A percentile compares a stretch with the other conserved stretches of the same genome.
Conservation (phyloP, 1,140 invertebrate genomes). For the Paraescarpia echinospica region DNA sequence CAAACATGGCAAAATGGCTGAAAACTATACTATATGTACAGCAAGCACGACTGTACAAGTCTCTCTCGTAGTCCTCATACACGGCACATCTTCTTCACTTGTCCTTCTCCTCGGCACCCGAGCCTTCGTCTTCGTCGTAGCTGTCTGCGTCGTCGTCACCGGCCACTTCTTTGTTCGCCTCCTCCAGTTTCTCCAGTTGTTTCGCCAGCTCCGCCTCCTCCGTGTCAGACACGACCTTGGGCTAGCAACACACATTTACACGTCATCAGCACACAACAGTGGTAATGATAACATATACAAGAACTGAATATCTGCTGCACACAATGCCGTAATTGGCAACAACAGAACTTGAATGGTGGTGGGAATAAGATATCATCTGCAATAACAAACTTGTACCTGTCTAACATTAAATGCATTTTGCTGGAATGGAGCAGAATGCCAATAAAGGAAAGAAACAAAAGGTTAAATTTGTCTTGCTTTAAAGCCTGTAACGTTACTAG, state of each 20-base stretch:
- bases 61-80: neutral
- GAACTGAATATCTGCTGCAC: too few relatives aligned
- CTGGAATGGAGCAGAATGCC: too few relatives aligned
- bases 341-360: too few relatives aligned
- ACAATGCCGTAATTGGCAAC: too few relatives aligned
- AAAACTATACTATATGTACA: neutral
- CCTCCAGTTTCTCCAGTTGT: slow-evolving; percentile 90
- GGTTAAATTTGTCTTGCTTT: too few relatives aligned
- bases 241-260: slow-evolving; percentile 62
- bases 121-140: slow-evolving; percentile 63
- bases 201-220: slow-evolving; percentile 89
- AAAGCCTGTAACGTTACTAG: too few relatives aligned
- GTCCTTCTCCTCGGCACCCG: slow-evolving; percentile 40
- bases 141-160: slow-evolving; percentile 61
- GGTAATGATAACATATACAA: neutral
- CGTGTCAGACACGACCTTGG: slow-evolving; percentile 96
- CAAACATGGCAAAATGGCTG: neutral
- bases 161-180: slow-evolving; percentile 90
- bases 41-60: neutral
- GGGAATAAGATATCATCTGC: too few relatives aligned
- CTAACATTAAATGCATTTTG: too few relatives aligned
- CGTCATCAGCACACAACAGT: slow-evolving; percentile 32
- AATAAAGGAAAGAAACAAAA: too few relatives aligned
- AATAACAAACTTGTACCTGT: too few relatives aligned
- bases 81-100: neutral